phyloP scores from a whole-genome alignment of 23 tunicate genomes.

The Trididemnum miniatum region DNA sequence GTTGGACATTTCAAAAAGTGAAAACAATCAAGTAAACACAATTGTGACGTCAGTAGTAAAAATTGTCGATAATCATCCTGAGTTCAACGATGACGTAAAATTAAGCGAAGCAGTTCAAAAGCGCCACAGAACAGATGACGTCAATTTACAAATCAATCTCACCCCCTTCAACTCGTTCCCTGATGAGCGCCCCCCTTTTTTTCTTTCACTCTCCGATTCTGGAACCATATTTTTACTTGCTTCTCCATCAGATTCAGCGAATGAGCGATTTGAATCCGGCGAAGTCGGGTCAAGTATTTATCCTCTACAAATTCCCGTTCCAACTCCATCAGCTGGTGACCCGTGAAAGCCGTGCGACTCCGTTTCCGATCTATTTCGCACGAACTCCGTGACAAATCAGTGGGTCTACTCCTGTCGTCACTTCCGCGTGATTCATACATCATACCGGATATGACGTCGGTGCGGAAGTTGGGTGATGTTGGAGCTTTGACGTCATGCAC shows the following conservation, averaged over 20 bases:
- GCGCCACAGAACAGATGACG: too few species aligned
- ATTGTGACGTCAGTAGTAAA: too few species aligned
- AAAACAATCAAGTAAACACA: too few species aligned
- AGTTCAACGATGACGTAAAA: too few species aligned
- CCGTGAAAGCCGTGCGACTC: conserved; percentile 60
- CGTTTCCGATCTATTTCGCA: conserved; percentile 28
- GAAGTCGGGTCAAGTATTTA: conserved; percentile 59
- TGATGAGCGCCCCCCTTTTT: conserved; percentile 43
- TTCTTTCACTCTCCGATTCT: conserved; percentile 53
- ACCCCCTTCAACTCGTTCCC: not conserved
- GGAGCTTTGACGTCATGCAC: not conserved
- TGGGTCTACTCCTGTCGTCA: not conserved
- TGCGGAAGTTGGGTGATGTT: too few species aligned
- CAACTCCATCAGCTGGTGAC: conserved; percentile 49
- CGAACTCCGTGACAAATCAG: not conserved
- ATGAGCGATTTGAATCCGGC: conserved; percentile 47
- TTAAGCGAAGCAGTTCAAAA: too few species aligned
- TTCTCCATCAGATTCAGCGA: conserved; percentile 43
- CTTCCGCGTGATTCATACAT: not conserved
- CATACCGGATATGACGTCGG: not conserved
- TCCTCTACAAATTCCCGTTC: conserved; percentile 50
- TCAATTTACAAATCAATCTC: not conserved
- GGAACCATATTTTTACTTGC: conserved; percentile 70
- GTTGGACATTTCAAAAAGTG: too few species aligned
- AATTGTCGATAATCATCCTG: too few species aligned